Percentiles rank a stretch among this genome's conserved stretches.
Evolutionary conservation across 2,113 vertebrate species (phyloP).

Genomic region (Apodemus sylvaticus): DNA sequence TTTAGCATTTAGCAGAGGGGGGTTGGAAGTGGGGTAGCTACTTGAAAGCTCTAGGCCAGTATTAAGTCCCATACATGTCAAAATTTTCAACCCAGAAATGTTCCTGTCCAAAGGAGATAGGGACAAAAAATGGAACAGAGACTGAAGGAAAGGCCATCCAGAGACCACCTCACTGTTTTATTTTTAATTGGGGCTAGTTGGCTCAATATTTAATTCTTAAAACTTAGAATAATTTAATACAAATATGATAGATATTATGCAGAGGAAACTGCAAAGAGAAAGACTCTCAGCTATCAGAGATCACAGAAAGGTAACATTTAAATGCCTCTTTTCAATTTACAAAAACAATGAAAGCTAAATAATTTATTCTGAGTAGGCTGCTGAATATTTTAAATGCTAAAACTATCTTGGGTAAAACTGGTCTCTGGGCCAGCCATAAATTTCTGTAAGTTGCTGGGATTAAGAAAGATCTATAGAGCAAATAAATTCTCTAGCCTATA

Average conservation of each 20-base stretch:
- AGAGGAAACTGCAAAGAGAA: background rate
- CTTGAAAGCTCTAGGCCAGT: too few relatives aligned
- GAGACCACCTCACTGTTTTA: background rate
- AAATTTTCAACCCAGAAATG: too few relatives aligned
- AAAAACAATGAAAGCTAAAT: background rate
- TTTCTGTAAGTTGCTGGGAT: background rate
- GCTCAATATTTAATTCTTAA: background rate
- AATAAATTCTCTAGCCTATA: background rate
- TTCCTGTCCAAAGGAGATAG: too few relatives aligned
- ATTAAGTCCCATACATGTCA: too few relatives aligned
- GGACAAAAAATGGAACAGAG: too few relatives aligned
- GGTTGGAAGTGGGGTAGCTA: too few relatives aligned
- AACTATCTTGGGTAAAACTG: conserved; percentile 14
- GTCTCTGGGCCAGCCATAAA: background rate
- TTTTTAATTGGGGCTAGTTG: background rate
- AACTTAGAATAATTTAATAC: background rate
- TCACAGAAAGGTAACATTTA: background rate
- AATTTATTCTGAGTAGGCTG: background rate
- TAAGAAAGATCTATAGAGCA: background rate
- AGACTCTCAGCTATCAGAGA: background rate
- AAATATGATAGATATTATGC: background rate
- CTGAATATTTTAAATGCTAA: background rate
- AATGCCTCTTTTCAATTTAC: background rate
- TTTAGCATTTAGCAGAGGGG: too few relatives aligned
- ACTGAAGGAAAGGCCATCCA: too few relatives aligned